Percentiles rank a stretch among this genome's conserved stretches.
These are phyloP conservation scores for Cantharis nigra DNA, from an alignment of 2,888 invertebrate species.

Conservation along the genomic window DNA sequence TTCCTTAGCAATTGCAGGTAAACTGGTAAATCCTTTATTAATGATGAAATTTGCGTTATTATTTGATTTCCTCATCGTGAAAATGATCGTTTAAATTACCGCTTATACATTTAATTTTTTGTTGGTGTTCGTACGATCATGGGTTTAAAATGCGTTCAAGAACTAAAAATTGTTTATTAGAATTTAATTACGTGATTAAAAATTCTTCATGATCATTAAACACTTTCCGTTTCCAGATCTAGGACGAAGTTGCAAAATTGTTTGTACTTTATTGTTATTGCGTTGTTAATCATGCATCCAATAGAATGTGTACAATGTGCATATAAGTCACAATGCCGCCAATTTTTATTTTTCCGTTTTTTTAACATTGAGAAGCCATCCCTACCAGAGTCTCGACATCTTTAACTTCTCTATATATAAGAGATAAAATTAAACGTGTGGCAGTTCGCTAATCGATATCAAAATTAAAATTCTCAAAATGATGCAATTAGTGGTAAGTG, in stretches of 20 bases:
- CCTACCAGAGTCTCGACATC: conserved; percentile 16
- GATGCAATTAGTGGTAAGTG: neutral
- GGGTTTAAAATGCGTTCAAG: neutral
- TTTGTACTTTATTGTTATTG: conserved; percentile 22
- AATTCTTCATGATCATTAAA: neutral
- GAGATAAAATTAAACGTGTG: conserved; percentile 9
- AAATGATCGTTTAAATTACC: neutral
- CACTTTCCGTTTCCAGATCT: conserved; percentile 18
- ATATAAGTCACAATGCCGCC: conserved; percentile 5
- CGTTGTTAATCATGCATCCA: conserved; percentile 14
- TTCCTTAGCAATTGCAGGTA: neutral
- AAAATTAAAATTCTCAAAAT: neutral
- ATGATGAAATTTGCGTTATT: neutral
- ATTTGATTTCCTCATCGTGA: neutral
- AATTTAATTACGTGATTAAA: neutral
- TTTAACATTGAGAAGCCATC: conserved; percentile 17
- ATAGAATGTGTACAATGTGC: conserved; percentile 11
- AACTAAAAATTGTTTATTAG: neutral
- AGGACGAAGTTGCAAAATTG: conserved; percentile 23
- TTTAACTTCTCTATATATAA: conserved; percentile 17
- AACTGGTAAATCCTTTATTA: neutral
- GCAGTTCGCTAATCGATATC: neutral
- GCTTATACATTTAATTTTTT: neutral
- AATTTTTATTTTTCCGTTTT: conserved; percentile 3
- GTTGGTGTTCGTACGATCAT: neutral